Base-by-base conservation (phyloP, 2,113 vertebrate species). In the Mastomys coucha region DNA sequence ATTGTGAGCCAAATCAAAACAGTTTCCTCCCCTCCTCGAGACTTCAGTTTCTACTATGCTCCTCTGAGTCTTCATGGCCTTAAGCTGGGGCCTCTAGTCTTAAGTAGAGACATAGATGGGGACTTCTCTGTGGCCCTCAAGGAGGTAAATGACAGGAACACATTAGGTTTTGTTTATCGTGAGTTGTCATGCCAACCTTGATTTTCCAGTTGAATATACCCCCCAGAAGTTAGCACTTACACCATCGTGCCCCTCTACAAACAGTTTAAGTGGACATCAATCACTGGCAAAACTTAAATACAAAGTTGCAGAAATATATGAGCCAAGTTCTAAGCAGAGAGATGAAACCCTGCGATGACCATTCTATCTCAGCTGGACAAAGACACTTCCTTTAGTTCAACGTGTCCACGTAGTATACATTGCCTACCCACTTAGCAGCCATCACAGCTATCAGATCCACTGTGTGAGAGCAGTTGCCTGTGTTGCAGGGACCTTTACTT, bases 331-430 rank as follows among this genome's bases (percentile, higher is more conserved):
- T 94, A 9, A 77, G 39, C 28, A 49, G 20, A 53, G 28, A 5
- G 33, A 53, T 26, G 36, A 76, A 42, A 42, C 22, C 17, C 70
- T 75, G 7, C n/a, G 36, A 1, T 13, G 20, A 7, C 33, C 20
- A 45, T 17, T 85, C 19, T 85, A 58, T 14, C 69, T 58, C 77
- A 36, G 31, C 17, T 69, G n/a, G 42, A 9, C 19, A 24, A 19
- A 53, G 19, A 56, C 33, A 36, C 78, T 45, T 45, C 88, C 19
- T 1, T 63, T 36, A 26, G 56, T 42, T 17, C 20, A 58, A 17
- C 0, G 13, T 2, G 8, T 73, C 13, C 58, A 56, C 3, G 4
- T 9, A 36, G 49, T 36, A 65, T 76, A n/a, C 1, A 19, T 26
- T 76, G 19, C 70, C 78, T 10, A 6, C 28, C 11, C 36, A 16